Percentiles rank a stretch among this genome's conserved stretches.
Evolutionary conservation across 2,888 invertebrate species (phyloP).

Genomic region (Hydroisotoma schaefferi): DNA sequence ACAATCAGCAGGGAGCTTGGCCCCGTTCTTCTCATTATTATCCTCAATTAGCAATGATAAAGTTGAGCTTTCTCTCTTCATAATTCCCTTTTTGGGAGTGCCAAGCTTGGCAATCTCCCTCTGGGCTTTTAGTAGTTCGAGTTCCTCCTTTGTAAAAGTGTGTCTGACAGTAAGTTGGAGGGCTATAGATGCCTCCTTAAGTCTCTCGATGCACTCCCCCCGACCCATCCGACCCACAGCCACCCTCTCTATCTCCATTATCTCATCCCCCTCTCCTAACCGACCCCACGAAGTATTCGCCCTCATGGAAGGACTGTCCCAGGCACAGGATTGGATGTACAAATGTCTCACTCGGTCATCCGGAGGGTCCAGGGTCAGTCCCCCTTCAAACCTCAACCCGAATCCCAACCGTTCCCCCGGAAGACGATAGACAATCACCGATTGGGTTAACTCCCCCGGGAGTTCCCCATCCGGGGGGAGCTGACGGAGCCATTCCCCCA

Average conservation of each 20-base stretch:
- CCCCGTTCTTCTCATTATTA: too few species aligned
- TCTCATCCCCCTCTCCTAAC: conserved; percentile 82
- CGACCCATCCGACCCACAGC: conserved; percentile 75
- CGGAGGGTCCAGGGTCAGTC: conserved; percentile 66
- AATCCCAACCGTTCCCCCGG: conserved; percentile 87
- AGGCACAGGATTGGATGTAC: conserved; percentile 83
- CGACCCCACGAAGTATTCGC: conserved; percentile 77
- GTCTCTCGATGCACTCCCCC: conserved; percentile 77
- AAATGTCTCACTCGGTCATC: conserved; percentile 74
- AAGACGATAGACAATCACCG: conserved; percentile 75
- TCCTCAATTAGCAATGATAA: too few species aligned
- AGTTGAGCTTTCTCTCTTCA: too few species aligned
- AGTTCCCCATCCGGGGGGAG: conserved; percentile 27
- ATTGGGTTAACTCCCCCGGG: conserved; percentile 55
- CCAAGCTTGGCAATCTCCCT: conserved; percentile 15
- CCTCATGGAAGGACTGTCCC: conserved; percentile 82
- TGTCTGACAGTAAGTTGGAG: conserved; percentile 71
- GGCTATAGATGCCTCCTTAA: conserved; percentile 81
- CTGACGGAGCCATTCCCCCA: conserved; percentile 2
- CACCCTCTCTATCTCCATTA: conserved; percentile 78
- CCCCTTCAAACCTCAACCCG: conserved; percentile 87
- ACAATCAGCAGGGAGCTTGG: too few species aligned
- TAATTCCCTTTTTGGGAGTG: background rate
- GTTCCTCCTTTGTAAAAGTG: conserved; percentile 25
- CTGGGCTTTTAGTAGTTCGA: conserved; percentile 16